Evolutionary conservation across 2,888 invertebrate species (phyloP).

Genomic region (Carabus problematicus): DNA sequence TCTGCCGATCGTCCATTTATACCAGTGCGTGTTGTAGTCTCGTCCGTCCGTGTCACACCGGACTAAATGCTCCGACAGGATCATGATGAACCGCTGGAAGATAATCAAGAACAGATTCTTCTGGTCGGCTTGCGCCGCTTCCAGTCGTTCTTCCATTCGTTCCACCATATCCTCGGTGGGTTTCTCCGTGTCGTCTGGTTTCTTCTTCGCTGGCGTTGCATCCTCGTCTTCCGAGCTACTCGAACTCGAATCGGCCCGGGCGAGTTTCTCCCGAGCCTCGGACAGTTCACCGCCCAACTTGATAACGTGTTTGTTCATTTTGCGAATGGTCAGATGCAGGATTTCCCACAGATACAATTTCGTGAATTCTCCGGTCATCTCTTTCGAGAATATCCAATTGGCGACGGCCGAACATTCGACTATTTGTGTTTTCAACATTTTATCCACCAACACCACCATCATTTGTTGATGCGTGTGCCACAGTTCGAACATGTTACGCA

Average conservation of each 20-base stretch:
- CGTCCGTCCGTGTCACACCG: conserved; percentile 91
- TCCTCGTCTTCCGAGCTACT: conserved; percentile 83
- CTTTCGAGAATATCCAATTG: conserved; percentile 96
- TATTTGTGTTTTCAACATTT: conserved; percentile 96
- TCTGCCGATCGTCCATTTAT: conserved; percentile 93
- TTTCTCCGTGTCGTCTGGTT: conserved; percentile 63
- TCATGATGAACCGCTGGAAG: conserved; percentile 98
- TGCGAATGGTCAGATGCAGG: conserved; percentile 91
- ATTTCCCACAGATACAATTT: conserved; percentile 97
- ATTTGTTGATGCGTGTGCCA: conserved; percentile 97
- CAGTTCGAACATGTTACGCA: conserved; percentile 91
- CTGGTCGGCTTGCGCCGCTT: conserved; percentile 94
- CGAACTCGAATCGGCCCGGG: conserved; percentile 81
- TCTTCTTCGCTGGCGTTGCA: conserved; percentile 58
- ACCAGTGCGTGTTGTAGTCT: conserved; percentile 95
- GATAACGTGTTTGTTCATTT: conserved; percentile 95
- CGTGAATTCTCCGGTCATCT: conserved; percentile 90
- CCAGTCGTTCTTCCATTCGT: conserved; percentile 93
- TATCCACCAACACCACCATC: conserved; percentile 95
- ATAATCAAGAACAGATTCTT: conserved; percentile 96
- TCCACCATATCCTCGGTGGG: conserved; percentile 88
- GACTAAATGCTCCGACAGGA: conserved; percentile 93
- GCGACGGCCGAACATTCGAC: conserved; percentile 97
- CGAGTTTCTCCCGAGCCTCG: conserved; percentile 86
- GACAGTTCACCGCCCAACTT: conserved; percentile 81